Evolutionary conservation across 1,140 invertebrate genomes (phyloP), one percentile per base, ranked within the genome.

Genomic region (Heterodera carotae): DNA sequence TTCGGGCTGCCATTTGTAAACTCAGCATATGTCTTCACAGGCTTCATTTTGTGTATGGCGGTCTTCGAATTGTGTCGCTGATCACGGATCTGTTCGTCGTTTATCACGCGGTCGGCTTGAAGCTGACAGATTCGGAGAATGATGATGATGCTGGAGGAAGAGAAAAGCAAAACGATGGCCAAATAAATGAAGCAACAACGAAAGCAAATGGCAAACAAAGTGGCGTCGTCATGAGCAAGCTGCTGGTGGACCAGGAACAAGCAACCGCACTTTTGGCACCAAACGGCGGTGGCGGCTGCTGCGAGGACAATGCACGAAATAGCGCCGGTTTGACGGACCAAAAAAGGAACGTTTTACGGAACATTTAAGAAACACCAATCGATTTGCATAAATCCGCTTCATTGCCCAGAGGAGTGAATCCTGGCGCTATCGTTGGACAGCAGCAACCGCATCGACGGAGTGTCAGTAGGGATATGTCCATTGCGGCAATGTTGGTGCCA

Each of bases 81-180:
- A 62, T 86, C 27, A 84, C 82, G 3, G 85, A 86, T 76, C 64
- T 86, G 27, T 86, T 80, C 78, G 84, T 85, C 2, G 75, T 82
- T 64, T 84, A 81, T 69, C 82, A 85, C 78, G 84, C 85, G 18
- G 83, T 86, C 67, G 84, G 74, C 22, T 59, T 86, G 29, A 86
- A 87, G 31, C 59, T 86, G 25, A 80, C 80, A 3, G 85, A 86
- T 74, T 53, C 77, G 31, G 81, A 82, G 15, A 43, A 79, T 31
- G 62, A 73, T n/a, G 39, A 78, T 39, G 39, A 25, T 6, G 66
- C 76, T 22, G 56, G 76, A 76, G 25, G 18, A 15, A 25, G 33
- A 22, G 31, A 27, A 27, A 48, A 34, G 10, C 29, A 76, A 36
- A 25, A n/a, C n/a, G n/a, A 39, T n/a, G 25, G 12, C 18, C 27